Evolutionary conservation across 2,797 vertebrate species (phyloP).

Genomic region (Myotis myotis): DNA sequence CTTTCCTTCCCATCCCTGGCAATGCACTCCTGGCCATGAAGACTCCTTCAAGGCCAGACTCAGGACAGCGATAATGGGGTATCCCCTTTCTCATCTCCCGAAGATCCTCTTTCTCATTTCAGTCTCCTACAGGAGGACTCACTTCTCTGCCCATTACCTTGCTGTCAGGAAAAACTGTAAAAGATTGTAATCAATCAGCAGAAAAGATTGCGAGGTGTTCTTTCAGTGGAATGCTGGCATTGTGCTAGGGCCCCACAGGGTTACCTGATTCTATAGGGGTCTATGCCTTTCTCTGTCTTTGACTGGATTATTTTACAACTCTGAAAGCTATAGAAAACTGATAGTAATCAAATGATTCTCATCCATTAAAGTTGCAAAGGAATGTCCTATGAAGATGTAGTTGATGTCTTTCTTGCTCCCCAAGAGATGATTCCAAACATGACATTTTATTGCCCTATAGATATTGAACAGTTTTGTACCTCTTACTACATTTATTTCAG

Average conservation of each 20-base stretch:
- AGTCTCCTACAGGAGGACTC: not conserved
- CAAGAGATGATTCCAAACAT: not conserved
- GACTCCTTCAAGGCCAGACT: slow-evolving; percentile 5
- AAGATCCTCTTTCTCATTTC: slow-evolving; percentile 9
- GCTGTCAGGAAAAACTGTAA: not conserved
- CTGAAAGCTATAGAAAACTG: slow-evolving; percentile 39
- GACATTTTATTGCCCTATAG: not conserved
- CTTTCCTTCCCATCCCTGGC: not conserved
- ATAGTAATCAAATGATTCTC: slow-evolving; percentile 37
- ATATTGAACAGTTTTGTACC: not conserved
- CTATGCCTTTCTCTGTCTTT: not conserved
- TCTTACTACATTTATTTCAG: slow-evolving; percentile 9
- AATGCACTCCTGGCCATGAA: not conserved
- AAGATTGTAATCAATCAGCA: not conserved
- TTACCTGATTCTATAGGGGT: not conserved
- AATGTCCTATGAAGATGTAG: not conserved
- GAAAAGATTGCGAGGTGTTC: not conserved
- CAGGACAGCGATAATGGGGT: not conserved
- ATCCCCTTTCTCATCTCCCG: not conserved
- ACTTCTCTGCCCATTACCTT: not conserved
- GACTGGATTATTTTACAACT: slow-evolving; percentile 33
- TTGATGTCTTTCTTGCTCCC: not conserved
- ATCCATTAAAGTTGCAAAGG: not conserved
- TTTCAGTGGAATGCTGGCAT: not conserved
- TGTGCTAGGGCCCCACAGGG: not conserved